A percentile compares a stretch with the other conserved stretches of the same genome.
Evolutionary conservation across 2,888 invertebrate genomes (phyloP).

Genomic region (Muschampia plurimacula): DNA sequence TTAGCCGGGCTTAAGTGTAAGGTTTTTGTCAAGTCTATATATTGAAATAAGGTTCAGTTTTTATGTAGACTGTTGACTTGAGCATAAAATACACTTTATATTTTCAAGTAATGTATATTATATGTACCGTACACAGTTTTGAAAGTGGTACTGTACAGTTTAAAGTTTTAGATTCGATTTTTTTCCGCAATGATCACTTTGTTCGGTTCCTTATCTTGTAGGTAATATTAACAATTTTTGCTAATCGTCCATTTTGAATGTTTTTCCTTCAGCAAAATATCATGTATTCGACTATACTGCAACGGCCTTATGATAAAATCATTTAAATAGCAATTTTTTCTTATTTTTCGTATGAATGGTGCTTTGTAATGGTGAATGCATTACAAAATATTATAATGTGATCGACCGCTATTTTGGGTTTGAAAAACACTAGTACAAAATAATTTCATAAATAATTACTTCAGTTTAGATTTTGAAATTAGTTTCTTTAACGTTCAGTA

Average conservation of each 20-base stretch:
- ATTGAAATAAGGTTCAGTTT: constrained; percentile 6
- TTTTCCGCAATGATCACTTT: neutral
- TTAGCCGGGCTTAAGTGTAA: constrained; percentile 17
- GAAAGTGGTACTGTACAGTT: constrained; percentile 14
- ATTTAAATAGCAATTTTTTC: constrained; percentile 46
- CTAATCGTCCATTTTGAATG: constrained; percentile 57
- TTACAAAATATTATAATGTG: constrained; percentile 34
- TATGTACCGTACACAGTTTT: constrained; percentile 11
- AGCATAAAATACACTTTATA: neutral
- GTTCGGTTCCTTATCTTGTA: constrained; percentile 49
- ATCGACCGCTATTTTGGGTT: constrained; percentile 45
- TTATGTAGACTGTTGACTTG: constrained; percentile 11
- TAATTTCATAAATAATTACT: constrained; percentile 24
- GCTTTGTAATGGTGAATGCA: constrained; percentile 38
- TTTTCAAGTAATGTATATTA: constrained; percentile 4
- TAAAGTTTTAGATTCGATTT: constrained; percentile 25
- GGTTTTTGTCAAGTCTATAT: constrained; percentile 8
- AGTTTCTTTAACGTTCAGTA: constrained; percentile 18
- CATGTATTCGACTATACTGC: constrained; percentile 55
- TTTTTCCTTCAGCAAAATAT: constrained; percentile 49
- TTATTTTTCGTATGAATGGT: constrained; percentile 48
- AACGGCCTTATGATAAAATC: constrained; percentile 47
- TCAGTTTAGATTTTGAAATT: constrained; percentile 17
- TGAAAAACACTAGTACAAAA: constrained; percentile 36
- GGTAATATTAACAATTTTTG: constrained; percentile 59